Evolutionary conservation across 2,888 invertebrate genomes (phyloP), one percentile per base, ranked within the genome.

Genomic region (Tipula confusa): DNA sequence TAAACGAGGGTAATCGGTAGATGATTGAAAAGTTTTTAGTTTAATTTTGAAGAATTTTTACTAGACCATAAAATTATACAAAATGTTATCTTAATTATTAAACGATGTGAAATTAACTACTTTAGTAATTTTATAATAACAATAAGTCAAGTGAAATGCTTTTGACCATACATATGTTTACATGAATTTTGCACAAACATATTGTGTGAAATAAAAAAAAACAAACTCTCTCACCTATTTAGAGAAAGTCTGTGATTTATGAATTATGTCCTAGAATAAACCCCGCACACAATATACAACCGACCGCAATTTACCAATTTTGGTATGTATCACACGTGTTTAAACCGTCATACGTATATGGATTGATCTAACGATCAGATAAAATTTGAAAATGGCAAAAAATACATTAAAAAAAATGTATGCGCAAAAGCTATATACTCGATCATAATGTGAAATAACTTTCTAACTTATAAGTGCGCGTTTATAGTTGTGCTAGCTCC

Each of bases 161-260:
- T 6, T 43, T 43, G 6, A 43, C 15, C 15, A 15, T 11, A 36
- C 36, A 36, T 36, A 11, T 36, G 1, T 43, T 4, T 43, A 43
- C n/a, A 43, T n/a, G n/a, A 4, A 43, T 43, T 15, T 24, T 7
- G 18, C 64, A 64, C 7, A 33, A 7, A 15, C 15, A 0, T 43
- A 15, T 43, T 15, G 15, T 15, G 11, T 3, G 3, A 43, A n/a
- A n/a, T n/a, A n/a, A n/a, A n/a, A n/a, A n/a, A 18, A 48, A 6
- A 48, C 18, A 6, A 6, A 64, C 24, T 24, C 64, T 24, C 1
- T 2, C 7, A 18, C 1, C 9, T 38, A 24, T 9, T n/a, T n/a
- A 24, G 64, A 64, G 64, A 64, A 64, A 64, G 64, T 64, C 64
- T 24, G 64, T 64, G 64, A 64, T 64, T 64, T 64, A 64, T 64